phyloP scores from a whole-genome alignment of 2,797 vertebrate species.

The Catharus ustulatus region DNA sequence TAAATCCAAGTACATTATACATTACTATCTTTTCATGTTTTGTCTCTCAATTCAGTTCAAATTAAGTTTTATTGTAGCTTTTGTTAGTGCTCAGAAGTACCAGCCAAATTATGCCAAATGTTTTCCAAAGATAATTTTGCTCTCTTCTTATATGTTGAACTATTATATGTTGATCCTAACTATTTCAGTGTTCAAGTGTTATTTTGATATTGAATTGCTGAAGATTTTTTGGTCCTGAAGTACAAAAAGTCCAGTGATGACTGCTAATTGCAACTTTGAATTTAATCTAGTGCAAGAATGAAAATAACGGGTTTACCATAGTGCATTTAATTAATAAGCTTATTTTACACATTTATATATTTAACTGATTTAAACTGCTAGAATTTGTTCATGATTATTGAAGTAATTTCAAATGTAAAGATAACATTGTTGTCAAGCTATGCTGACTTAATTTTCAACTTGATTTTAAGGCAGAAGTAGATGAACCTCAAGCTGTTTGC shows the following conservation, averaged over 20 bases:
- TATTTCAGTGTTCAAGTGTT: neutral
- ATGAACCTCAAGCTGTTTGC: slow-evolving; percentile 56
- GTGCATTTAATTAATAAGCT: neutral
- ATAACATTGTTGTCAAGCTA: slow-evolving; percentile 45
- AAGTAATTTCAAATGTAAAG: slow-evolving; percentile 62
- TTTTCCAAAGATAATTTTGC: slow-evolving; percentile 39
- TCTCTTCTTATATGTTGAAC: slow-evolving; percentile 21
- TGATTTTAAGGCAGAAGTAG: slow-evolving; percentile 23
- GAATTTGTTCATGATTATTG: slow-evolving; percentile 29
- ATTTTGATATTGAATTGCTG: slow-evolving; percentile 47
- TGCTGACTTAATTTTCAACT: slow-evolving; percentile 44
- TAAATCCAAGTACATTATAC: slow-evolving; percentile 22
- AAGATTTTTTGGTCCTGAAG: neutral
- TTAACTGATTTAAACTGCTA: slow-evolving; percentile 25
- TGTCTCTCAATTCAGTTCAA: slow-evolving; percentile 35
- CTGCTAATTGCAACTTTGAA: slow-evolving; percentile 31
- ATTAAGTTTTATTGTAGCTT: slow-evolving; percentile 43
- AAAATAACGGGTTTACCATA: slow-evolving; percentile 8
- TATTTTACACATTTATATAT: slow-evolving; percentile 30
- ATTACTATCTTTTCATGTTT: slow-evolving; percentile 42
- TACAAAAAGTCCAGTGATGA: slow-evolving; percentile 13
- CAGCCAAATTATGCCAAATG: slow-evolving; percentile 40
- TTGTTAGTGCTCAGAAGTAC: slow-evolving; percentile 38
- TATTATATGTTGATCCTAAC: neutral
- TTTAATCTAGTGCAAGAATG: neutral